Evolutionary conservation across 2,113 vertebrate genomes (phyloP), one percentile per base, ranked within the genome.

Genomic region (Hippocampus guttulatus): DNA sequence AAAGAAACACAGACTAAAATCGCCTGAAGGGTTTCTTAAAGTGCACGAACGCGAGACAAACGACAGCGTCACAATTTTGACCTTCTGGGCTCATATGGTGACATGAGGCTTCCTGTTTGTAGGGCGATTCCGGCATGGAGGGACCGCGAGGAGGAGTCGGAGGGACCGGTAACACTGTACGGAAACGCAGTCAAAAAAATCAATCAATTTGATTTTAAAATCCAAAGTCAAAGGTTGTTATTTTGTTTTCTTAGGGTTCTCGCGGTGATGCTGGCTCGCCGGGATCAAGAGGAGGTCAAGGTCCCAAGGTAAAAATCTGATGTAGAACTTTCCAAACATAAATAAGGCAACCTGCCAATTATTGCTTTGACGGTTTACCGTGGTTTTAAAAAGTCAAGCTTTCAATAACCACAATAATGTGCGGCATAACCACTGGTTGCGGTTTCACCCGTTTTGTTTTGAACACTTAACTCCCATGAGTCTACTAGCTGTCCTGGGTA

Each of bases 131-230:
- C 3, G 91, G 88, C 8, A 85, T 92, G 69, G 81, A 85, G 51
- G 92, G 91, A 7, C 86, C 91, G 1, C 82, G 45, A 1, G 90
- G 92, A 71, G 87, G 88, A 84, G 85, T 80, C 15, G 93, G 92
- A 27, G 43, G 30, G 27, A 61, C 70, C 58, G 91, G 91, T 49
- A 75, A 88, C 62, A 81, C 70, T 71, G 93, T 93, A 81, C 86
- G 86, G 57, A 76, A 74, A 51, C 8, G 6, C 25, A 67, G 3
- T 47, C 14, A 5, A 47, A 27, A 3, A 12, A 12, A 33, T 63
- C 33, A 20, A 16, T 47, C 23, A 47, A 18, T 47, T 18, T 20
- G n/a, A 52, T 5, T 67, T 43, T 61, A 33, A 18, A 9, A 8
- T 9, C 12, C 12, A 18, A 61, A 33, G 27, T 61, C 15, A 30